Percentiles rank a stretch among this genome's conserved stretches.
Conservation (phyloP, 2,888 invertebrate genomes). For the Idaea straminata region DNA sequence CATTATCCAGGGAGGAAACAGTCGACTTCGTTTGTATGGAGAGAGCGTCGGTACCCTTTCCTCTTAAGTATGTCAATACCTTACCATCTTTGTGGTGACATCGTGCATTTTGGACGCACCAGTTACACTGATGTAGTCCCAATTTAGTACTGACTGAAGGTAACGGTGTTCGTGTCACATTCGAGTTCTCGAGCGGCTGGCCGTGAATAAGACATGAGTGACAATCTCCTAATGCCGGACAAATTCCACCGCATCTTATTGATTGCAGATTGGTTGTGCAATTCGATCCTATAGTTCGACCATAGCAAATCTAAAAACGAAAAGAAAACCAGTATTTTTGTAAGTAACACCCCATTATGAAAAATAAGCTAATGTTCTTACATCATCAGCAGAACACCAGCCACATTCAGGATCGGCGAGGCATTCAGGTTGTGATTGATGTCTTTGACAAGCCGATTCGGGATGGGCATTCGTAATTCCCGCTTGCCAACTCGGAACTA, state of each 20-base stretch:
- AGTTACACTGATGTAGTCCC: constrained; percentile 90
- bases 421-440: constrained; percentile 88
- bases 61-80: constrained; percentile 15
- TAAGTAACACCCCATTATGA: background rate
- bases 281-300: constrained; percentile 91
- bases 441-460: constrained; percentile 87
- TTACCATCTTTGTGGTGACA: constrained; percentile 92
- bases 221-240: constrained; percentile 93
- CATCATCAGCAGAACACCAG: constrained; percentile 92
- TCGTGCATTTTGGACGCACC: constrained; percentile 96
- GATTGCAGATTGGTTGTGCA: constrained; percentile 95
- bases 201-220: constrained; percentile 93
- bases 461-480: constrained; percentile 86
- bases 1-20: too few species aligned
- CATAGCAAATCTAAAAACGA: constrained; percentile 84
- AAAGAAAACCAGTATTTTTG: constrained; percentile 6
- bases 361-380: constrained; percentile 33
- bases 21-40: too few species aligned
- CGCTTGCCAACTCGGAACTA: constrained; percentile 90
- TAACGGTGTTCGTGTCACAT: constrained; percentile 53
- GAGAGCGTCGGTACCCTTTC: too few species aligned
- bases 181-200: constrained; percentile 73
- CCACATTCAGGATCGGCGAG: constrained; percentile 96
- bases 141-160: constrained; percentile 86
- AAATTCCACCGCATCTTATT: constrained; percentile 92